phyloP scores from a whole-genome alignment of 2,113 vertebrate genomes.

The Halcyon senegalensis region DNA sequence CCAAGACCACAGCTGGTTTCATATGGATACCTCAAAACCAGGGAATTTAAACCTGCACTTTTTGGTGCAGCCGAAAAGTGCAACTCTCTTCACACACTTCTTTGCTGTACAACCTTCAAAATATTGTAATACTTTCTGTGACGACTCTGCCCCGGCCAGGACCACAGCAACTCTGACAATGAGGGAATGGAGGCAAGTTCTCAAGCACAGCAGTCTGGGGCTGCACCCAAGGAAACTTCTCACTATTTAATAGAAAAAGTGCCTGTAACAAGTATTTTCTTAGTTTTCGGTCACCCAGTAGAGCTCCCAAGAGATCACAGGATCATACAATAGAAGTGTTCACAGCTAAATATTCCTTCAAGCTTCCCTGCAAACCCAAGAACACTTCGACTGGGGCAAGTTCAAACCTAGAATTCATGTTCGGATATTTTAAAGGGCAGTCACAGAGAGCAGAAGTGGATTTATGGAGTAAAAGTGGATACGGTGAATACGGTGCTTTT shows the following conservation, averaged over 20 bases:
- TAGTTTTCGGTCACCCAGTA: not conserved
- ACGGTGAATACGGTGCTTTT: not conserved
- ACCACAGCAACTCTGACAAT: not conserved
- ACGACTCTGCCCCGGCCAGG: not conserved
- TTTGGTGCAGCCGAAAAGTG: not conserved
- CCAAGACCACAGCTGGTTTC: not conserved
- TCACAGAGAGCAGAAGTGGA: not conserved
- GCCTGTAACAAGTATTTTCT: not conserved
- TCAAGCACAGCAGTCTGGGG: not conserved
- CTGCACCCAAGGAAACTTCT: not conserved
- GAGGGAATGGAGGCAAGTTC: accelerated
- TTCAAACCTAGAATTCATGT: not conserved
- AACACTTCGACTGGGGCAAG: accelerated
- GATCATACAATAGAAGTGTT: not conserved
- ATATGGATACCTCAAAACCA: not conserved
- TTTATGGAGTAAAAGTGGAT: too few relatives aligned
- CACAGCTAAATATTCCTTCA: not conserved
- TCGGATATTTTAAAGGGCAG: not conserved
- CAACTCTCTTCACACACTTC: too few relatives aligned
- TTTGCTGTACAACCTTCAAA: not conserved
- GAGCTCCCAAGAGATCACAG: not conserved
- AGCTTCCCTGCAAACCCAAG: not conserved
- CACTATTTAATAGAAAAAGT: not conserved
- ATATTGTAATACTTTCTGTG: not conserved
- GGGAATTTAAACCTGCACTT: not conserved